phyloP scores from a whole-genome alignment of 2,113 vertebrate species.

The Callorhinus ursinus region DNA sequence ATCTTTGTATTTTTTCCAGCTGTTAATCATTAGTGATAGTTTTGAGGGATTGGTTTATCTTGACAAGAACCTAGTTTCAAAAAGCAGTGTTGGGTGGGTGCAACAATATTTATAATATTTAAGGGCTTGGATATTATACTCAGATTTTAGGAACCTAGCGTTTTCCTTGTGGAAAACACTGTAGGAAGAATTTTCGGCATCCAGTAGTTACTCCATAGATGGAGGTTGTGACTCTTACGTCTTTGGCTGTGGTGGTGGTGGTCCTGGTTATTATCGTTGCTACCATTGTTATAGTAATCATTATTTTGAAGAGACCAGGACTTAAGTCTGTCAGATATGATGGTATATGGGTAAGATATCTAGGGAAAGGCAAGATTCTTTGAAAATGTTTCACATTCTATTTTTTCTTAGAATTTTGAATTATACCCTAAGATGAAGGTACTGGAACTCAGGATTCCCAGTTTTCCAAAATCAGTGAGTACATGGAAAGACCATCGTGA shows the following conservation, averaged over 20 bases:
- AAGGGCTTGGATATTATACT: not conserved
- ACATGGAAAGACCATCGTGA: not conserved
- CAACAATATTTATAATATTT: not conserved
- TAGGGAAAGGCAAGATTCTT: not conserved
- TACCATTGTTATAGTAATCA: not conserved
- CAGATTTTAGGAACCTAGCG: not conserved
- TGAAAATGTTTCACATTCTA: not conserved
- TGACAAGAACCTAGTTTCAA: not conserved
- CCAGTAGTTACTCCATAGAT: accelerated
- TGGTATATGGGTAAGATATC: not conserved
- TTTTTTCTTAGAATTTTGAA: conserved; percentile 52
- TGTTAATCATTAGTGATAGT: not conserved
- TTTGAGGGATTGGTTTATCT: conserved; percentile 7
- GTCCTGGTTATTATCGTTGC: not conserved
- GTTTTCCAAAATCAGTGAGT: not conserved
- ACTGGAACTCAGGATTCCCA: not conserved
- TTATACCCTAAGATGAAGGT: not conserved
- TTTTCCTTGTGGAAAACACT: not conserved
- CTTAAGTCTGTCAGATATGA: not conserved
- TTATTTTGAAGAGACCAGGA: not conserved
- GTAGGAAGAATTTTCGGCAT: not conserved
- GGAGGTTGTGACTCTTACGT: not conserved
- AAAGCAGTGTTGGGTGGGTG: not conserved
- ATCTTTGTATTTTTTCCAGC: not conserved
- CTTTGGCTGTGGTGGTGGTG: not conserved